Conservation (phyloP, 2,797 vertebrate genomes). For the Mareca penelope region DNA sequence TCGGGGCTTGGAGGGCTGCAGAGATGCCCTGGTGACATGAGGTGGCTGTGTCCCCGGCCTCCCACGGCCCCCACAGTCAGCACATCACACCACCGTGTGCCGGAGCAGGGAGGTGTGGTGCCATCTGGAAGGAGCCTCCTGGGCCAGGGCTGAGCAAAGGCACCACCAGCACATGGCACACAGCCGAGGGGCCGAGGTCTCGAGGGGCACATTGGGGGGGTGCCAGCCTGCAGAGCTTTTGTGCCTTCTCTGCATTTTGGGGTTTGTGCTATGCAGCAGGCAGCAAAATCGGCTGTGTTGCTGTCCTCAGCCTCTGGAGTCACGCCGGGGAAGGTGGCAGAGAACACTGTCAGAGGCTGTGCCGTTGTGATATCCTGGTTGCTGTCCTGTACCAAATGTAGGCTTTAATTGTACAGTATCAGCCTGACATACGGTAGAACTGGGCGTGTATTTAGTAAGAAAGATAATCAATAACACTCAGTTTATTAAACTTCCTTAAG, state of each 20-base stretch:
- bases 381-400: rapidly evolving
- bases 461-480: neutral
- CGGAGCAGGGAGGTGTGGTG: no score
- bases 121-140: neutral
- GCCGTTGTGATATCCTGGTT: neutral
- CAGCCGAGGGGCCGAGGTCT: neutral
- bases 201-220: no score
- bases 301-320: neutral
- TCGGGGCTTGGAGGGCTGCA: no score
- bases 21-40: no score
- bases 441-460: neutral
- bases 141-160: neutral
- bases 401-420: neutral
- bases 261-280: rapidly evolving
- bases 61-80: no score
- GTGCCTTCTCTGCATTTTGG: no score
- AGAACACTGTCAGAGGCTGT: neutral
- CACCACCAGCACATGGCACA: neutral
- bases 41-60: no score
- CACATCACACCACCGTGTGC: no score
- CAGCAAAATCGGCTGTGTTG: neutral
- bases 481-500: neutral
- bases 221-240: no score
- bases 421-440: neutral
- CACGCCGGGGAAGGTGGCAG: neutral